These are phyloP conservation scores for Ptychobarbus kaznakovi DNA, from an alignment of 2,797 vertebrate genomes.

Conservation along the genomic window DNA sequence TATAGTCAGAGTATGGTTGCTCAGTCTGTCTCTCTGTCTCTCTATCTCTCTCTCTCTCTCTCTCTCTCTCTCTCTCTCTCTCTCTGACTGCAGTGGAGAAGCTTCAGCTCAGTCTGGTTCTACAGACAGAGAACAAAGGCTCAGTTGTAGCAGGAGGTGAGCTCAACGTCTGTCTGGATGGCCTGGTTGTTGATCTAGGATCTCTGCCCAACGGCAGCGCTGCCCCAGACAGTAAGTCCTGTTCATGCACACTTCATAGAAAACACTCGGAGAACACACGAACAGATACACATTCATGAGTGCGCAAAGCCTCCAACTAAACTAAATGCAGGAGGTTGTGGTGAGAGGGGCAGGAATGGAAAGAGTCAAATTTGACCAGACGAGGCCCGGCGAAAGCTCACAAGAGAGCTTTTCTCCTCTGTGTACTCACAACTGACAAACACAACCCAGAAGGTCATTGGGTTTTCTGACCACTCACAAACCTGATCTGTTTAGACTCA, in stretches of 20 bases:
- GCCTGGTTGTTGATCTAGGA: slow-evolving; percentile 92
- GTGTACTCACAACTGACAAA: slow-evolving; percentile 34
- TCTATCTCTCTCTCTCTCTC: no score
- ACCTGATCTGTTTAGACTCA: neutral
- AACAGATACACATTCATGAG: slow-evolving; percentile 47
- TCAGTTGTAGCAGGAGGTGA: slow-evolving; percentile 90
- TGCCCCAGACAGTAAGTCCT: slow-evolving; percentile 88
- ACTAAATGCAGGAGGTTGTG: slow-evolving; percentile 41
- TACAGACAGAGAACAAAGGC: slow-evolving; percentile 96
- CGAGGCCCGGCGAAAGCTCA: slow-evolving; percentile 42
- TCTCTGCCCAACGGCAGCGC: slow-evolving; percentile 86
- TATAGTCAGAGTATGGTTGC: no score
- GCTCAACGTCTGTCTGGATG: slow-evolving; percentile 94
- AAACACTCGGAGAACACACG: slow-evolving; percentile 52
- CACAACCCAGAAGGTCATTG: slow-evolving; percentile 13
- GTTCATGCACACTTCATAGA: slow-evolving; percentile 58
- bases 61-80: neutral
- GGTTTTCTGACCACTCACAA: slow-evolving; percentile 22
- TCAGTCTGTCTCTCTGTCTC: no score
- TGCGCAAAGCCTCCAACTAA: slow-evolving; percentile 29
- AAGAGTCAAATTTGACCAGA: slow-evolving; percentile 31
- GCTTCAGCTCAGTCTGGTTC: slow-evolving; percentile 90
- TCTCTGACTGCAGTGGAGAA: slow-evolving; percentile 87
- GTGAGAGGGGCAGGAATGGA: slow-evolving; percentile 41
- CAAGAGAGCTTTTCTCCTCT: slow-evolving; percentile 46